Conservation (phyloP, 2,113 vertebrate species). For the Eulemur macaco region DNA sequence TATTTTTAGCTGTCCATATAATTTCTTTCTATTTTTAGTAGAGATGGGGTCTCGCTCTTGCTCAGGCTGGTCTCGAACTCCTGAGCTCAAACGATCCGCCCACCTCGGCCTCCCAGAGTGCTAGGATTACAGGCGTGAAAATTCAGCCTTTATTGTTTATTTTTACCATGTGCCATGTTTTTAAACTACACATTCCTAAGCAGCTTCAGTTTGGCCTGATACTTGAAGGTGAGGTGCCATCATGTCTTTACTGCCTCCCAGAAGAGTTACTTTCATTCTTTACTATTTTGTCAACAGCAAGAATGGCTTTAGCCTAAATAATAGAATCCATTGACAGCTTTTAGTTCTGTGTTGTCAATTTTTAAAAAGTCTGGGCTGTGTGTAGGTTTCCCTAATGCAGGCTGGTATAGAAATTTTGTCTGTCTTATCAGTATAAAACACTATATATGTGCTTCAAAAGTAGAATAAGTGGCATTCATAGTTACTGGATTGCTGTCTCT, state of each 20-base stretch:
- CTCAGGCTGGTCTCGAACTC: too few relatives aligned
- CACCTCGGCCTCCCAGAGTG: too few relatives aligned
- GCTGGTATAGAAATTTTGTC: too few relatives aligned
- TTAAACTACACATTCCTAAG: not conserved
- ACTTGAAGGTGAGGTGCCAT: not conserved
- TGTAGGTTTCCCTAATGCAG: not conserved
- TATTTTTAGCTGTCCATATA: too few relatives aligned
- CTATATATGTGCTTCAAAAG: not conserved
- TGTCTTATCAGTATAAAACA: too few relatives aligned
- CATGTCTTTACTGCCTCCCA: not conserved
- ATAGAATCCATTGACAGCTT: not conserved
- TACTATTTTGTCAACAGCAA: constrained; percentile 13
- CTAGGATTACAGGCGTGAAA: too few relatives aligned
- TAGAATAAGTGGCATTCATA: not conserved
- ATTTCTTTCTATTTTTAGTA: too few relatives aligned
- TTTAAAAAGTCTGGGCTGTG: not conserved
- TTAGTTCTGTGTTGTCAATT: constrained; percentile 20
- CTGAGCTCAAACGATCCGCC: too few relatives aligned
- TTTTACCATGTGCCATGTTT: not conserved
- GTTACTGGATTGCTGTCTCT: not conserved
- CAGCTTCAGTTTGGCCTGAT: not conserved
- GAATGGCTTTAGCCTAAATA: not conserved
- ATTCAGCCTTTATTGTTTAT: not conserved
- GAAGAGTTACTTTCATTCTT: not conserved
- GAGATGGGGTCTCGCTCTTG: too few relatives aligned